Base-by-base conservation (phyloP, 2,113 vertebrate genomes). In the Progne subis region DNA sequence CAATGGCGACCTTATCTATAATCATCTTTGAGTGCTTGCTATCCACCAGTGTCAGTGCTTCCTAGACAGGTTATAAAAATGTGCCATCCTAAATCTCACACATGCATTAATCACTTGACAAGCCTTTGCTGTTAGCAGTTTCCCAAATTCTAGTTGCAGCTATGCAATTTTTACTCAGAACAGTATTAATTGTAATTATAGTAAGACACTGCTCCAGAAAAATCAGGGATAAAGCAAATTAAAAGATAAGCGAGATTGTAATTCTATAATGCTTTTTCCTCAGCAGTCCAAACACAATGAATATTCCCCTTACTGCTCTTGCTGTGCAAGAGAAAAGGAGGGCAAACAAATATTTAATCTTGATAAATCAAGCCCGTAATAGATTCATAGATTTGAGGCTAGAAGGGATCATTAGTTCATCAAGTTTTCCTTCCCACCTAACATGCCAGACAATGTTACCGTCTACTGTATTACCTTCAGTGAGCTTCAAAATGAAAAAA, bases 61-160 rank as follows among this genome's bases (percentile, higher is more conserved):
- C 25, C 55, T 59, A 95, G 55, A 60, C 46, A 82, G 34, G 69
- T 91, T 95, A 86, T 95, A 96, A 95, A 97, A 94, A 94, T 69
- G 59, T 88, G 75, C 74, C 91, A 95, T 47, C 31, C 70, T 78
- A 80, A 92, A 90, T 95, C 60, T 67, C 70, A 83, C 43, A 56
- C 32, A 37, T 44, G 17, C 67, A 93, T 97, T 96, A 96, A 96
- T 94, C 94, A 96, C 55, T 94, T 37, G 37, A 63, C 72, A 81
- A 86, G 80, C 10, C 80, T 82, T 59, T 92, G 61, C 74, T 59
- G 29, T 53, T 77, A 34, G n/a, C 26, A 52, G 47, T 64, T 93
- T 69, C 49, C 68, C 4, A 2, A 63, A 89, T 61, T 90, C 50
- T 47, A 56, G 43, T n/a, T 60, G 59, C 31, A 89, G 37, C 25